These are phyloP conservation scores for Ceyx melanurus DNA, from an alignment of 2,113 vertebrate genomes.

Conservation along the genomic window DNA sequence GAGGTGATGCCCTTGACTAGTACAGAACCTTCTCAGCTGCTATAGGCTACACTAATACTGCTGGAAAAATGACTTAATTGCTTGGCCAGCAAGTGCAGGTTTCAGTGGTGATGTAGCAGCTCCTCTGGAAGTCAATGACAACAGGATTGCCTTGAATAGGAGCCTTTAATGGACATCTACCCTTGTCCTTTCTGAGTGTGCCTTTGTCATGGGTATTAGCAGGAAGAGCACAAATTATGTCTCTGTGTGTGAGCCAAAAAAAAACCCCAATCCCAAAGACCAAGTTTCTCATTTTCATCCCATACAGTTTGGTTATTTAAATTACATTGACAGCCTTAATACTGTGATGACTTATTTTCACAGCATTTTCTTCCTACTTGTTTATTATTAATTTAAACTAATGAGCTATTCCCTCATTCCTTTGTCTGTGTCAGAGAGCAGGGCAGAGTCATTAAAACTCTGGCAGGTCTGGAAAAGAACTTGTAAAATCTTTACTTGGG, in stretches of 20 bases:
- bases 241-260: neutral
- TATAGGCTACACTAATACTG: neutral
- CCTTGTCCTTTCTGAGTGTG: neutral
- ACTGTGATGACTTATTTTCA: neutral
- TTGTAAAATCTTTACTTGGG: conserved; percentile 59
- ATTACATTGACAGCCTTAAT: neutral
- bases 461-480: conserved; percentile 23
- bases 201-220: neutral
- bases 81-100: neutral
- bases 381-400: conserved; percentile 43
- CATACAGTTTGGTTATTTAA: neutral
- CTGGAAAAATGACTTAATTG: neutral
- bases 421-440: conserved; percentile 39
- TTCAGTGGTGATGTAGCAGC: neutral
- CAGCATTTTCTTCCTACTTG: neutral
- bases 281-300: neutral
- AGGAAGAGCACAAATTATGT: neutral
- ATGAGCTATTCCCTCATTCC: conserved; percentile 42
- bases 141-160: neutral
- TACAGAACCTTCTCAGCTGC: neutral
- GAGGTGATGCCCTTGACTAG: neutral
- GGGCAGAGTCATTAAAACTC: conserved; percentile 44
- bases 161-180: neutral
- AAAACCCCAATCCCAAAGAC: neutral
- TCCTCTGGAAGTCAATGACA: neutral